Percentiles rank a stretch among this genome's conserved stretches.
phyloP scores from a whole-genome alignment of 1,140 invertebrate genomes.

The Cydia splendana region DNA sequence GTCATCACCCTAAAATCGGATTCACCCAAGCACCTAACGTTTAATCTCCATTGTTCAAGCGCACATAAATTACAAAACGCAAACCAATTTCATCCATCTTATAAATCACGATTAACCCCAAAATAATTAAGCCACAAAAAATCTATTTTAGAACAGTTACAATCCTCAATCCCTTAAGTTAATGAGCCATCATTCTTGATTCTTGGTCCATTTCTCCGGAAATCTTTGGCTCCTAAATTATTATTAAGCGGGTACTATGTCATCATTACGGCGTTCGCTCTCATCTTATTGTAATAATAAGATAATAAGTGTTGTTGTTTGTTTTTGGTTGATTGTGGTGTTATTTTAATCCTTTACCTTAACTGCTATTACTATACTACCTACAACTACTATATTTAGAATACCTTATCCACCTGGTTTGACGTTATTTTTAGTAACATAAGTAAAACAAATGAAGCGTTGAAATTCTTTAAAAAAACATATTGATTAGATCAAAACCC shows the following conservation, averaged over 20 bases:
- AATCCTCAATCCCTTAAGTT: not conserved
- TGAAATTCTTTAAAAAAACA: no score
- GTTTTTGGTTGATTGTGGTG: not conserved
- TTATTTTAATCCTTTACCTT: not conserved
- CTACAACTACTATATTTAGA: no score
- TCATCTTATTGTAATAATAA: not conserved
- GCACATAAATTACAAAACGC: not conserved
- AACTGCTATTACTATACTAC: no score
- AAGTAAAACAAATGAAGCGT: no score
- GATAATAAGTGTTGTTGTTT: no score
- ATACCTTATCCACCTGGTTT: no score
- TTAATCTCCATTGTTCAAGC: not conserved
- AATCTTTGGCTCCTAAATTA: conserved; percentile 7
- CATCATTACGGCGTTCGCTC: not conserved
- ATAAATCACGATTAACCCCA: not conserved
- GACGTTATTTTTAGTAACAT: no score
- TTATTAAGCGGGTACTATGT: conserved; percentile 7
- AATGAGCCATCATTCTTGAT: not conserved
- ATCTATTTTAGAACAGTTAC: not conserved
- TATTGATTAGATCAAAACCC: no score
- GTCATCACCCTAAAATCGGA: no score
- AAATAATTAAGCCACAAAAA: conserved; percentile 2
- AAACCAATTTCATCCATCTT: not conserved
- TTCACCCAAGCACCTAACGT: no score
- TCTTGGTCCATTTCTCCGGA: not conserved